These are phyloP conservation scores for Morone saxatilis DNA, from an alignment of 2,113 vertebrate genomes.

Conservation along the genomic window DNA sequence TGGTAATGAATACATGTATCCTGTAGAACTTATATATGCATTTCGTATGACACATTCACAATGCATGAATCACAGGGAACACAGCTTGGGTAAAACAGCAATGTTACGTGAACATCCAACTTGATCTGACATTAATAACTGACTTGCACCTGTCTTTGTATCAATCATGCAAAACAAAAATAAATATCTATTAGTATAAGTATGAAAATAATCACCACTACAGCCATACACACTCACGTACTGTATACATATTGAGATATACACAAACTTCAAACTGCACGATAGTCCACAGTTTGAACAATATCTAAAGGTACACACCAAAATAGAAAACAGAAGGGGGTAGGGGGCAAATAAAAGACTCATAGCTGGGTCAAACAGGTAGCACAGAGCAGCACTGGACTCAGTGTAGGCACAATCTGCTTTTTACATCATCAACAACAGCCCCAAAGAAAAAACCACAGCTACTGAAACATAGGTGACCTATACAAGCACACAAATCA, in stretches of 20 bases:
- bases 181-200: slow-evolving; percentile 73
- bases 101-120: slow-evolving; percentile 68
- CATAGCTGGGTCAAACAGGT: slow-evolving; percentile 56
- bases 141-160: slow-evolving; percentile 80
- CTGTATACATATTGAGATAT: slow-evolving; percentile 77
- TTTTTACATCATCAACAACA: slow-evolving; percentile 89
- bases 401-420: slow-evolving; percentile 90
- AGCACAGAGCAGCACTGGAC: slow-evolving; percentile 88
- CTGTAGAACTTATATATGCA: slow-evolving; percentile 46
- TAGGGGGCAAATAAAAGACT: slow-evolving; percentile 51
- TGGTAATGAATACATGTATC: slow-evolving; percentile 51
- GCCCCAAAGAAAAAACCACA: slow-evolving; percentile 87
- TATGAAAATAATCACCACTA: slow-evolving; percentile 85
- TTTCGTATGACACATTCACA: slow-evolving; percentile 75
- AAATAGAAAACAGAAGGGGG: slow-evolving; percentile 60
- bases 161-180: slow-evolving; percentile 90
- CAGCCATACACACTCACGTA: slow-evolving; percentile 81
- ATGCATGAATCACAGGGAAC: slow-evolving; percentile 73
- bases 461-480: slow-evolving; percentile 90
- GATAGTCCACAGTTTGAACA: slow-evolving; percentile 81
- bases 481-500: slow-evolving; percentile 91
- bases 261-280: slow-evolving; percentile 84
- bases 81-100: slow-evolving; percentile 62
- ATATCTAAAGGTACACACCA: slow-evolving; percentile 75
- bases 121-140: slow-evolving; percentile 65